phyloP scores from a whole-genome alignment of 2,888 invertebrate species.

The Chrysina gloriosa region DNA sequence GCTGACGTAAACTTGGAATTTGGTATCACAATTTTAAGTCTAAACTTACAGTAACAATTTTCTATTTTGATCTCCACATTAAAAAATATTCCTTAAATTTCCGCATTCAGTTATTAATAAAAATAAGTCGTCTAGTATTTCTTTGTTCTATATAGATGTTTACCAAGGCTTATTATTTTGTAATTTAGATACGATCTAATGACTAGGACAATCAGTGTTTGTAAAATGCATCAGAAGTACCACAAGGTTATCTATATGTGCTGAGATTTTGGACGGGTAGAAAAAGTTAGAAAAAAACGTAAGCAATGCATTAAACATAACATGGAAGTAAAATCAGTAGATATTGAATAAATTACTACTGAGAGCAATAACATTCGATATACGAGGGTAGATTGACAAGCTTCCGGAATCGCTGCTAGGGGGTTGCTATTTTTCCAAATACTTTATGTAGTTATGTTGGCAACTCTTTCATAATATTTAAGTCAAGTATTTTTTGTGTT shows the following conservation, averaged over 20 bases:
- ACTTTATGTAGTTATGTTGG: too few species aligned
- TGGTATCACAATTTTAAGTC: conserved; percentile 52
- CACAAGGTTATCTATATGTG: not conserved
- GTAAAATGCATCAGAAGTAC: not conserved
- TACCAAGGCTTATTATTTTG: conserved; percentile 1
- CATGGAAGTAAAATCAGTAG: too few species aligned
- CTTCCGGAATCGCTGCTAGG: too few species aligned
- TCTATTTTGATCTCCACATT: conserved; percentile 27
- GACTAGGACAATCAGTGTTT: conserved; percentile 17
- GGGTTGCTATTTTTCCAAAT: too few species aligned
- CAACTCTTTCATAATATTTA: too few species aligned
- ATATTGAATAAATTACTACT: too few species aligned
- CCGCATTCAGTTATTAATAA: conserved; percentile 8
- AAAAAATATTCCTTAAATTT: conserved; percentile 30
- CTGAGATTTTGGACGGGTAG: conserved; percentile 9
- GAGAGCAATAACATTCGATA: too few species aligned
- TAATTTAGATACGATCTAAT: conserved; percentile 13
- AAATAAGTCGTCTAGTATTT: conserved; percentile 2
- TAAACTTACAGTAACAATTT: conserved; percentile 36
- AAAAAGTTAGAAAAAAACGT: conserved; percentile 2
- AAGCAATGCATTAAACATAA: too few species aligned
- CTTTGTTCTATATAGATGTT: not conserved
- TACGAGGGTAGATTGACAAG: too few species aligned
- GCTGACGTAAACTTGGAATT: conserved; percentile 49
- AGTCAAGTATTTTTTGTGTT: too few species aligned